Evolutionary conservation across 64 coral and sea anemone genomes (phyloP), one percentile per base, ranked within the genome.

Genomic region (Dendronephthya gigantea): DNA sequence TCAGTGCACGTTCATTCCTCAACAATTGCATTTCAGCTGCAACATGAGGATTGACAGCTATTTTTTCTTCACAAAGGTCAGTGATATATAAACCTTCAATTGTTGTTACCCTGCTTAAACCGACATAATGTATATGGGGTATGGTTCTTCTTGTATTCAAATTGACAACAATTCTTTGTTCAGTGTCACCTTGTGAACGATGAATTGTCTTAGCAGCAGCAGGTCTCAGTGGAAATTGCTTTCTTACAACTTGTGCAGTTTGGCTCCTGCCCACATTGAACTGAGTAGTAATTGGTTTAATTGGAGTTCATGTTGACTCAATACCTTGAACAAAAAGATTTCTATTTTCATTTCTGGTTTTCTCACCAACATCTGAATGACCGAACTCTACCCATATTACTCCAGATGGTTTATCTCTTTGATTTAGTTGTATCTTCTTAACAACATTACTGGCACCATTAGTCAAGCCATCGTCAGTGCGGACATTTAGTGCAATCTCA

Each of bases 41-140:
- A 25, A 85, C 49, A 50, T 85, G 14, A 32, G 83, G 83, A 85
- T 55, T 55, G 30, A 85, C 83, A 85, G 83, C 83, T 50, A 85
- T 49, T 85, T 85, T 58, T 25, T 55, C n/a, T 55, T 85, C 49
- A 85, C 49, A 85, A n/a, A 85, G 52, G 49, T 85, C 52, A 85
- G 83, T 85, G 52, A 58, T 55, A 85, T 85, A 85, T 85, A 85
- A 48, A 29, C 83, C 83, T 35, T 49, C 49, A 9, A 85, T 36
- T 32, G 40, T 45, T 45, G 41, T 45, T 45, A 45, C 41, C 41
- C 41, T 45, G 41, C 41, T 45, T 11, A 45, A 45, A 14, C 29
- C 58, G 22, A 66, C 58, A 66, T 66, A 66, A 66, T 66, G 58
- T 8, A 66, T 30, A 66, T 66, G 58, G 22, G 58, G 29, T 22